Conservation (phyloP, 2,797 vertebrate genomes). For the Gila robusta region DNA sequence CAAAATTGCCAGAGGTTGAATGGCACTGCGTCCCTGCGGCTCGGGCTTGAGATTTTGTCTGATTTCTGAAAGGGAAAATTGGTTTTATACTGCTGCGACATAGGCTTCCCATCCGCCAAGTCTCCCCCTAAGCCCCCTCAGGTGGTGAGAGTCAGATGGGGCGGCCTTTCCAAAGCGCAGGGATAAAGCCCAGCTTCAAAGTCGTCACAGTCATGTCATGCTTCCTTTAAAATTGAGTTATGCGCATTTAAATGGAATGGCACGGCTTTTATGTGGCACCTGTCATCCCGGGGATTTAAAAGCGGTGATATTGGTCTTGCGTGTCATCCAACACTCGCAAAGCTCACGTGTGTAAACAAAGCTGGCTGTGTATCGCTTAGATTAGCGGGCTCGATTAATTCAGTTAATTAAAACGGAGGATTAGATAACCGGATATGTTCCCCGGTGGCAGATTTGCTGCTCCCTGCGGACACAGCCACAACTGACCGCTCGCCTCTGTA, state of each 20-base stretch:
- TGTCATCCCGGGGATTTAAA: constrained; percentile 47
- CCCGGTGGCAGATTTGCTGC: constrained; percentile 49
- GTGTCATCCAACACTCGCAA: background rate
- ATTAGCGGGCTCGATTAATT: constrained; percentile 56
- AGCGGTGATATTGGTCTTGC: constrained; percentile 20
- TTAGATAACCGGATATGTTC: constrained; percentile 59
- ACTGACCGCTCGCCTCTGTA: constrained; percentile 4
- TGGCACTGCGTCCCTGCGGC: constrained; percentile 11
- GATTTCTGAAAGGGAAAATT: constrained; percentile 54
- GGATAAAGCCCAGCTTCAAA: constrained; percentile 46
- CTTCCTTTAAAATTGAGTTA: constrained; percentile 49
- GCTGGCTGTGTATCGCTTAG: constrained; percentile 38
- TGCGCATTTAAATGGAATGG: constrained; percentile 44
- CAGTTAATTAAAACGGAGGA: constrained; percentile 58
- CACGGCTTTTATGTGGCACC: constrained; percentile 25
- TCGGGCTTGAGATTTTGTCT: constrained; percentile 34
- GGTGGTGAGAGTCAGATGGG: constrained; percentile 27
- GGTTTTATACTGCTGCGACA: constrained; percentile 36
- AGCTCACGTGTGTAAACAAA: constrained; percentile 40
- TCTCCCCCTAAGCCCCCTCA: constrained; percentile 44
- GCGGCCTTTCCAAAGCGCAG: constrained; percentile 11
- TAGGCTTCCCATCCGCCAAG: constrained; percentile 10
- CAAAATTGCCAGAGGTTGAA: constrained; percentile 40
- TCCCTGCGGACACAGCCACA: constrained; percentile 19
- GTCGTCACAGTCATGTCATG: constrained; percentile 32